Evolutionary conservation across 2,113 vertebrate genomes (phyloP), one percentile per base, ranked within the genome.

Genomic region (Eupsittula cactorum): DNA sequence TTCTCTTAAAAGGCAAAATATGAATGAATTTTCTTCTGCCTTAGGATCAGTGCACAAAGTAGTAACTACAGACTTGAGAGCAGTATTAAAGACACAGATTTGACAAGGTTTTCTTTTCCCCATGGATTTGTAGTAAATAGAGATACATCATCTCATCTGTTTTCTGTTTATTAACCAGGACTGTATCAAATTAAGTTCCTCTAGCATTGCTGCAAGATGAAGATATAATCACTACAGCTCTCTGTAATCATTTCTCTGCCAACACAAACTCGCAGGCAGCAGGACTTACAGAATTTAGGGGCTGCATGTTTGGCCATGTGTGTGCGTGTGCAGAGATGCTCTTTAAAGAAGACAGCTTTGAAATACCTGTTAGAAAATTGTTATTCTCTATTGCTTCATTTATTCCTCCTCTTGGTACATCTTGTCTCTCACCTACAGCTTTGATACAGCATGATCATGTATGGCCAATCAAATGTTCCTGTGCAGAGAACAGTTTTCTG

Each of bases 101-200:
- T 93, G 86, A 90, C 76, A 76, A 80, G 64, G 44, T 44, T 92
- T 79, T 80, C 35, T 82, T 64, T 80, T 33, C 93, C 70, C 67
- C 2, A 7, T 68, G 75, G 79, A 50, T 88, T 37, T 50, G 23
- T 82, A 88, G 82, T 73, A 90, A 94, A 94, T 75, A 79, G 67
- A 93, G 69, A 91, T 78, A 85, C 90, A 68, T 88, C 57, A 31
- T 88, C 62, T 94, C 65, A 59, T 87, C 60, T 92, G 33, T 64
- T 67, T 82, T 71, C 82, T 85, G 75, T 88, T 95, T 93, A 93
- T 95, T 92, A 95, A 57, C 79, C 69, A 86, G 80, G 82, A 63
- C 79, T 90, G 63, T 95, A 88, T 95, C 71, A 85, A 86, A 90
- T 88, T 50, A 85, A 86, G 75, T 50, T 91, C 35, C 76, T 65